Conservation (phyloP, 2,797 vertebrate genomes). For the Sebastes jordani region DNA sequence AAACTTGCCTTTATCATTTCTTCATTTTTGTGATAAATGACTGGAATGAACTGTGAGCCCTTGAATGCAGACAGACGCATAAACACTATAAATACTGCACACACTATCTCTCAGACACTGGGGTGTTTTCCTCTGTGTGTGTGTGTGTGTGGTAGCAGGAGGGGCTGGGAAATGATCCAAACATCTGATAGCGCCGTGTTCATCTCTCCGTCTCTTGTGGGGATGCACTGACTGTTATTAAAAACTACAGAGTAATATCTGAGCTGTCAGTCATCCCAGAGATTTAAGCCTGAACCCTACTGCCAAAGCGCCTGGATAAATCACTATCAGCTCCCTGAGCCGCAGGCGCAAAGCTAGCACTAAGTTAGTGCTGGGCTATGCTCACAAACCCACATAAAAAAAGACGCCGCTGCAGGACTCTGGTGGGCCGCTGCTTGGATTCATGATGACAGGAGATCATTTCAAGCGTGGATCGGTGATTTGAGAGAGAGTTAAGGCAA, state of each 20-base stretch:
- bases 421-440: background rate
- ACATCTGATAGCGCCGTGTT: constrained; percentile 60
- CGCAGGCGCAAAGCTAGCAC: background rate
- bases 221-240: constrained; percentile 69
- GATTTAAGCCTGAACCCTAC: constrained; percentile 50
- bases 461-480: background rate
- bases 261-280: constrained; percentile 71
- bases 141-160: background rate
- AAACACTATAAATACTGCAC: constrained; percentile 18
- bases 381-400: constrained; percentile 1
- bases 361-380: background rate
- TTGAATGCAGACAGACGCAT: constrained; percentile 3
- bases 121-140: constrained; percentile 7
- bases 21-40: background rate
- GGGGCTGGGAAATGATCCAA: constrained; percentile 36
- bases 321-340: constrained; percentile 37
- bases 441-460: background rate
- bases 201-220: constrained; percentile 54
- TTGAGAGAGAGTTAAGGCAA: constrained; percentile 1
- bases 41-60: background rate
- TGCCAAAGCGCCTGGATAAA: constrained; percentile 36
- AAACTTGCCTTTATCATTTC: background rate
- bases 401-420: background rate
- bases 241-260: constrained; percentile 80
- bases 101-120: constrained; percentile 8